These are phyloP conservation scores for Prorops nasuta DNA, from an alignment of 1,140 invertebrate species.

Conservation along the genomic window DNA sequence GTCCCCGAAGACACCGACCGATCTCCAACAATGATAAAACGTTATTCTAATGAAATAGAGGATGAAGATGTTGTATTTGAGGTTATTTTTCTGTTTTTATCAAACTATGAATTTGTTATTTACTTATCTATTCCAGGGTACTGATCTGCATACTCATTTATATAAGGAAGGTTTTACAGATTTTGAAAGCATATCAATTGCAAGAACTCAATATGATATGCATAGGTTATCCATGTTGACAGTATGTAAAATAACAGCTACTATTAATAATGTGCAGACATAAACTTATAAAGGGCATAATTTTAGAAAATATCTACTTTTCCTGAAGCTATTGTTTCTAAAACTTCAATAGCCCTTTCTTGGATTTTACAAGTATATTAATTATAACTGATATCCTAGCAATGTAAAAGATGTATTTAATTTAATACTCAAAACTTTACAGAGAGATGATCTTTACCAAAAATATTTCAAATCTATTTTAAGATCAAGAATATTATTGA, in stretches of 20 bases:
- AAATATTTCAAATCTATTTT: slow-evolving; percentile 39
- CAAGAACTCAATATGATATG: slow-evolving; percentile 9
- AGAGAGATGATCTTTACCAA: slow-evolving; percentile 25
- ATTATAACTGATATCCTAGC: background rate
- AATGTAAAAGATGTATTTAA: background rate
- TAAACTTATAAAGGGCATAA: slow-evolving; percentile 10
- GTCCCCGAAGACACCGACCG: too few relatives aligned
- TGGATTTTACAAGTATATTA: slow-evolving; percentile 19
- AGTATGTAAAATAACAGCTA: slow-evolving; percentile 12
- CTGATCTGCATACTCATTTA: slow-evolving; percentile 39
- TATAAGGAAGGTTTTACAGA: slow-evolving; percentile 40
- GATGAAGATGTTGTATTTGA: background rate
- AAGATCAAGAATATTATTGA: slow-evolving; percentile 39
- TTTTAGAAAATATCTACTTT: slow-evolving; percentile 14
- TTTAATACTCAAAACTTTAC: slow-evolving; percentile 3
- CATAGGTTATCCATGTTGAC: slow-evolving; percentile 4
- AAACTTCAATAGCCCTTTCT: too few relatives aligned
- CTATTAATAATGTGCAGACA: slow-evolving; percentile 21
- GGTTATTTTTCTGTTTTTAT: background rate
- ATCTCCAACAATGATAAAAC: too few relatives aligned
- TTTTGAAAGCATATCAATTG: slow-evolving; percentile 35
- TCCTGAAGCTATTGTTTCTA: too few relatives aligned
- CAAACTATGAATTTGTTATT: background rate
- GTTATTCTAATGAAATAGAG: too few relatives aligned
- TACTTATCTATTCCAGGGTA: slow-evolving; percentile 33